Evolutionary conservation across 2,888 invertebrate genomes (phyloP), one percentile per base, ranked within the genome.

Genomic region (Oscheius onirici): DNA sequence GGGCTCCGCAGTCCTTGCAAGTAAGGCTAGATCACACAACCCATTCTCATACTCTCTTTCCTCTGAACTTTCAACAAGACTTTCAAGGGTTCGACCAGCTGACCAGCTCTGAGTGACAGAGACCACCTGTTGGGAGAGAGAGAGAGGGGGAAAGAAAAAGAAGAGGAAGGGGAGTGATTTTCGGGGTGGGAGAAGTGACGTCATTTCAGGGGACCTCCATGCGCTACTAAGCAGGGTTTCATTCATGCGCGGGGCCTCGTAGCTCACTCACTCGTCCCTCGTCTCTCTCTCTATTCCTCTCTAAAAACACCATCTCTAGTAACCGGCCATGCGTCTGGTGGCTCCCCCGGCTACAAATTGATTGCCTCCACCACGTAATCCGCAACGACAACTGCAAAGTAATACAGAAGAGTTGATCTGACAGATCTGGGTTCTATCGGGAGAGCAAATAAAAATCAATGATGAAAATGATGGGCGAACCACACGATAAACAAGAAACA

Each of bases 351-450:
- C 65, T 65, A 63, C 71, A 65, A 71, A 71, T 71, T 71, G 71
- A 71, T 71, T 71, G 71, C 65, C 71, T 52, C 40, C 49, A 49
- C 34, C 69, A 61, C 55, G 63, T 55, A 70, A 55, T 70, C 55
- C 57, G 43, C 68, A 54, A 68, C 57, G 68, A 68, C 68, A 68
- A 68, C 68, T 44, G 46, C 68, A 43, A 68, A 51, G 55, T 57
- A 68, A 55, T 68, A 68, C 68, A 24, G 20, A 28, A 51, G 34
- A 6, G 41, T 10, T 17, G 22, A 17, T 20, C 49, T 10, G 22
- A 17, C 49, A 17, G 20, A n/a, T n/a, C n/a, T n/a, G n/a, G n/a
- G n/a, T n/a, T n/a, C n/a, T n/a, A n/a, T n/a, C n/a, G n/a, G n/a
- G n/a, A n/a, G n/a, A n/a, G n/a, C n/a, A n/a, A n/a, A n/a, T n/a